phyloP scores from a whole-genome alignment of 2,113 vertebrate species.

The Gymnogyps californianus region DNA sequence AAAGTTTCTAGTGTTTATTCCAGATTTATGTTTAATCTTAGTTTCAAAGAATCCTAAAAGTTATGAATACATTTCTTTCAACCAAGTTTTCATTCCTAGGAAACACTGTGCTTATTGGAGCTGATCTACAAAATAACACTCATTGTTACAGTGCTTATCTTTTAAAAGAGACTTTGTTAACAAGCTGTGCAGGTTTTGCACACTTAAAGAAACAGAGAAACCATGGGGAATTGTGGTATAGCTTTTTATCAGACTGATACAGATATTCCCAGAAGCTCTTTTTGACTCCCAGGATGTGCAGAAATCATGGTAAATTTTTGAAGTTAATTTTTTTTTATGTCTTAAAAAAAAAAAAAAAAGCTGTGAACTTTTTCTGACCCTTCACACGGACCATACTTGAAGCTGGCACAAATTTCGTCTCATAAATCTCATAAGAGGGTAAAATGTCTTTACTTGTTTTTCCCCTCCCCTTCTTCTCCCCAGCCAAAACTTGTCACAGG shows the following conservation, averaged over 20 bases:
- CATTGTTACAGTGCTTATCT: background rate
- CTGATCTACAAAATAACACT: background rate
- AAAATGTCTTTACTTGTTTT: background rate
- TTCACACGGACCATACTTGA: conserved; percentile 26
- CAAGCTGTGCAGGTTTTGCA: background rate
- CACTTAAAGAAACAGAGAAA: background rate
- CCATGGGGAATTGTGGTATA: background rate
- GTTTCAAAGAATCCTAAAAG: background rate
- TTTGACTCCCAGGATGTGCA: background rate
- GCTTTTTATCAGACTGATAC: background rate
- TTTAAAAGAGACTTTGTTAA: background rate
- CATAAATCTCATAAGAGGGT: background rate
- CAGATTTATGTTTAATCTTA: background rate
- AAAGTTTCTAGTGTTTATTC: background rate
- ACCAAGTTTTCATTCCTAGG: background rate
- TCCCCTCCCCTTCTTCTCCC: background rate
- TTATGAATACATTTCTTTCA: background rate
- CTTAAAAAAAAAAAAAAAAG: background rate
- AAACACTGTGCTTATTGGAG: background rate
- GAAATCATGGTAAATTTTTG: background rate
- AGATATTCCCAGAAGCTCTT: background rate
- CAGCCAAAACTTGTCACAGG: background rate
- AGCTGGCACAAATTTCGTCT: conserved; percentile 42
- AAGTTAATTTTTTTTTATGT: background rate
- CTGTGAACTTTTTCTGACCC: conserved; percentile 59